Conservation (phyloP, 2,113 vertebrate species). For the Melierax canorus region DNA sequence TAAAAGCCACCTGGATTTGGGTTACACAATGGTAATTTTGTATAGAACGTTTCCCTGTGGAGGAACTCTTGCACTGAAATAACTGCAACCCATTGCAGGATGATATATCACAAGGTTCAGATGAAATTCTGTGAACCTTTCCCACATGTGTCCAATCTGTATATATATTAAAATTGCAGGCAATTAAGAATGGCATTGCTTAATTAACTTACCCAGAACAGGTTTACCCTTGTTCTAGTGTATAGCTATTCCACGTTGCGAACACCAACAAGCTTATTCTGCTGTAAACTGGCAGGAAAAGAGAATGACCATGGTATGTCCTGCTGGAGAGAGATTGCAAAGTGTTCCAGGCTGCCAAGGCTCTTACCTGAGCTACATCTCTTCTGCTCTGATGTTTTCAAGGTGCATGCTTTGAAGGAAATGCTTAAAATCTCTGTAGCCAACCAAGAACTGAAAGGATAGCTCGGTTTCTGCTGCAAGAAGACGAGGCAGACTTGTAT, state of each 20-base stretch:
- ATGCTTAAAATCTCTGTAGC: not conserved
- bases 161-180: not conserved
- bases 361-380: not conserved
- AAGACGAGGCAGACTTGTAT: not conserved
- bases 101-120: not conserved
- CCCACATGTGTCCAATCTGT: not conserved
- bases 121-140: not conserved
- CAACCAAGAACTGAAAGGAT: not conserved
- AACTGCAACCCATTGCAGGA: not conserved
- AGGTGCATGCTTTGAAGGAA: not conserved
- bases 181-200: not conserved
- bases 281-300: not conserved
- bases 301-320: rapidly evolving
- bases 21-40: not conserved
- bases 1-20: not conserved
- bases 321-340: not conserved
- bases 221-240: not conserved
- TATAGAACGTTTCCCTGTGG: not conserved
- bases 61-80: not conserved
- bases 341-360: not conserved
- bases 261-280: not conserved
- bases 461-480: not conserved
- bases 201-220: not conserved
- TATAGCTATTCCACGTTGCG: not conserved
- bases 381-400: not conserved